These are phyloP conservation scores for Dryococelus australis DNA, from an alignment of 2,888 invertebrate species.

Conservation along the genomic window DNA sequence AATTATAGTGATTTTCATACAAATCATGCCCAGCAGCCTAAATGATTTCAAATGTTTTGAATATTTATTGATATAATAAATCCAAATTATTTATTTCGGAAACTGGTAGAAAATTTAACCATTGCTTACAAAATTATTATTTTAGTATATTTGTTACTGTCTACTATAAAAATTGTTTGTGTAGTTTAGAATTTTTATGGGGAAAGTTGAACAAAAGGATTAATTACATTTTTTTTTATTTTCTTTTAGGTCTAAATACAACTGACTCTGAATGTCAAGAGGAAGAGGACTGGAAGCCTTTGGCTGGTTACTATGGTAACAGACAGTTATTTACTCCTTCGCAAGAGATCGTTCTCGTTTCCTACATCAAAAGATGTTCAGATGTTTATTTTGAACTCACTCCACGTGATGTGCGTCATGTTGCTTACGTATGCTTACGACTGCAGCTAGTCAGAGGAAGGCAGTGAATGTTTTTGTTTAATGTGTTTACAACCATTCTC, in stretches of 20 bases:
- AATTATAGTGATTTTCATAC: background rate
- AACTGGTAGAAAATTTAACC: no score
- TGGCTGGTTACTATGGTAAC: background rate
- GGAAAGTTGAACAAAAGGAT: background rate
- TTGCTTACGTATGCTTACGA: no score
- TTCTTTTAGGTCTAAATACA: slow-evolving; percentile 18
- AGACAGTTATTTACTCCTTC: background rate
- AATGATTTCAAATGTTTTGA: background rate
- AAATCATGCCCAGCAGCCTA: background rate
- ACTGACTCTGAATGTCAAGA: background rate
- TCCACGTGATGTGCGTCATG: no score
- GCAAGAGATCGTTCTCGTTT: background rate
- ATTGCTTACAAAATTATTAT: no score
- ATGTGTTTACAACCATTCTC: no score
- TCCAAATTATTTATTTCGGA: no score
- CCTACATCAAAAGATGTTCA: no score
- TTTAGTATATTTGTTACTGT: no score
- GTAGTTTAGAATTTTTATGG: background rate
- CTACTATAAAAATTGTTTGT: no score
- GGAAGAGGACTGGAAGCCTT: slow-evolving; percentile 8
- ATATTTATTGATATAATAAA: background rate
- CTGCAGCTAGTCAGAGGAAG: no score
- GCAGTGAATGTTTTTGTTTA: no score
- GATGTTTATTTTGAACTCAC: no score
- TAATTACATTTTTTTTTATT: background rate